Evolutionary conservation across 2,797 vertebrate species (phyloP).

Genomic region (Rhyacichthys aspro): DNA sequence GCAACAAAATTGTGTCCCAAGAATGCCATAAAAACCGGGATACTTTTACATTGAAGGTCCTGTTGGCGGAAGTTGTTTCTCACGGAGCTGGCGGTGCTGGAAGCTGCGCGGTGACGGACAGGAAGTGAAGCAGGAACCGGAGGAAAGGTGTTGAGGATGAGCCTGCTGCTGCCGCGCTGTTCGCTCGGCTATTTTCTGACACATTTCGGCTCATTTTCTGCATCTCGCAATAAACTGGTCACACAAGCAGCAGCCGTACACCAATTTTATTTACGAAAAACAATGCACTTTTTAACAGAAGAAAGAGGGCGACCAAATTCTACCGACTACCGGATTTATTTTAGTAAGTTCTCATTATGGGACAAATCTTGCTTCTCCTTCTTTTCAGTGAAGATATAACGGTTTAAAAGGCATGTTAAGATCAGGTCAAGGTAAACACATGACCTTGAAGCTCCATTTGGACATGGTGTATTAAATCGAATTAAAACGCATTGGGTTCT

Average conservation of each 20-base stretch:
- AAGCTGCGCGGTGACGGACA: constrained; percentile 8
- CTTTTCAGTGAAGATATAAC: neutral
- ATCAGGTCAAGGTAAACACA: constrained; percentile 11
- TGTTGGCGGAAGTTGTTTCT: constrained; percentile 4
- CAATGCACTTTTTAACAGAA: constrained; percentile 84
- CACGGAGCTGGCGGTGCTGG: neutral
- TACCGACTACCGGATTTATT: constrained; percentile 88
- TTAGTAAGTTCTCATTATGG: constrained; percentile 86
- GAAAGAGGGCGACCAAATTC: constrained; percentile 84
- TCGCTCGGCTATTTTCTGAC: constrained; percentile 32
- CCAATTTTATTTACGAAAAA: constrained; percentile 55
- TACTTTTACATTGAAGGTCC: constrained; percentile 48
- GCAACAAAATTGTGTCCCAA: too few species aligned
- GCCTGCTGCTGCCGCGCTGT: constrained; percentile 27
- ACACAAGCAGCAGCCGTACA: constrained; percentile 40
- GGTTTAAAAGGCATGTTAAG: neutral
- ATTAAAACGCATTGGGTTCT: too few species aligned
- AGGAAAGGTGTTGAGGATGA: constrained; percentile 55
- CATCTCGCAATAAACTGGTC: constrained; percentile 41
- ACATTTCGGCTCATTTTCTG: constrained; percentile 27
- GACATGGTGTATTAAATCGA: too few species aligned
- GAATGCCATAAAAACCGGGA: too few species aligned
- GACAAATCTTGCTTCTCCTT: neutral
- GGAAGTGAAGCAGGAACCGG: constrained; percentile 64
- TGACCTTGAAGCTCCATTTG: constrained; percentile 51